These are phyloP conservation scores for Andrena flavipes DNA, from an alignment of 2,888 invertebrate genomes.

Conservation along the genomic window DNA sequence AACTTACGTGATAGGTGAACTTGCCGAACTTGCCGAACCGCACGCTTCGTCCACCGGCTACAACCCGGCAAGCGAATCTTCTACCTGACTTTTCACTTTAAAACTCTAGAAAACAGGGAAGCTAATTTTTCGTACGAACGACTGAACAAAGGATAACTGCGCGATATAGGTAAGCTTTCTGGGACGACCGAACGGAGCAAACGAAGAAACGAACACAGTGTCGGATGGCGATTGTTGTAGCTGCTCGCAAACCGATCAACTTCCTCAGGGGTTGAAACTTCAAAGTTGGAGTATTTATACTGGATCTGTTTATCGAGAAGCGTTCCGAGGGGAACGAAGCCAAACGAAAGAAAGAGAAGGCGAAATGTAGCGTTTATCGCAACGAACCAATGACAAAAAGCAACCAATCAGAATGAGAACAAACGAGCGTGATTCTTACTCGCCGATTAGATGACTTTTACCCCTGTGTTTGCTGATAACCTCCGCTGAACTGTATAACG, in stretches of 20 bases:
- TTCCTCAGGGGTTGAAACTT: slow-evolving; percentile 70
- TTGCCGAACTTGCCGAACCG: neutral
- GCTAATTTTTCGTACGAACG: neutral
- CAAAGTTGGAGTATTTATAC: slow-evolving; percentile 79
- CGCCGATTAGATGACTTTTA: slow-evolving; percentile 78
- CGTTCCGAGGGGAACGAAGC: slow-evolving; percentile 34
- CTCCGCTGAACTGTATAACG: slow-evolving; percentile 69
- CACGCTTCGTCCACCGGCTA: neutral
- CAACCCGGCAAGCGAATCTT: no score
- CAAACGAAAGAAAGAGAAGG: slow-evolving; percentile 27
- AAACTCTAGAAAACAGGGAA: neutral
- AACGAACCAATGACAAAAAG: slow-evolving; percentile 72
- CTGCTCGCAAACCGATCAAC: neutral
- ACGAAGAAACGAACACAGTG: neutral
- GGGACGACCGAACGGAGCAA: neutral
- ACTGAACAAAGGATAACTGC: neutral
- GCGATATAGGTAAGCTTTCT: neutral
- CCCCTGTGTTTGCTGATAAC: slow-evolving; percentile 76
- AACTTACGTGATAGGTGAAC: slow-evolving; percentile 12
- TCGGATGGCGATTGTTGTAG: no score
- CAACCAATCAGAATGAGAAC: slow-evolving; percentile 44
- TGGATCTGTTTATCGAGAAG: slow-evolving; percentile 68
- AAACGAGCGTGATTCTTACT: slow-evolving; percentile 45
- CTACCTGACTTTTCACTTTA: no score
- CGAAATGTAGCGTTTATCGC: slow-evolving; percentile 62